Percentiles rank a stretch among this genome's conserved stretches.
Conservation (phyloP, 2,888 invertebrate species). For the Heliconius ethilla region DNA sequence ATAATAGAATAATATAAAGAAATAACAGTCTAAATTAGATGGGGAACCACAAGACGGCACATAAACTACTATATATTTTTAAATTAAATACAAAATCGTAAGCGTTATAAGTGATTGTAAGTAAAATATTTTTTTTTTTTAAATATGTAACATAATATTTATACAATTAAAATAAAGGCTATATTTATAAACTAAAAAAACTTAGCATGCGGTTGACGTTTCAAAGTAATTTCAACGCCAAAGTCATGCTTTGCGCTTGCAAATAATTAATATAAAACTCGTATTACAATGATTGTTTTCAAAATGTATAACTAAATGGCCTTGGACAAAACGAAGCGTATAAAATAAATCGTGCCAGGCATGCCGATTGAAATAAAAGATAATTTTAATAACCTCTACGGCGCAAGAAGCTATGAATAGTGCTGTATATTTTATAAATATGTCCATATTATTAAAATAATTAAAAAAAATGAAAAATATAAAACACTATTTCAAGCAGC, state of each 20-base stretch:
- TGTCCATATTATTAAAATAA: too few species aligned
- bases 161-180: not conserved
- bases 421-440: conserved; percentile 22
- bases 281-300: not conserved
- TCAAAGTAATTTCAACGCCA: conserved; percentile 23
- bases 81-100: conserved; percentile 26
- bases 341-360: conserved; percentile 33
- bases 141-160: not conserved
- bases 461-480: conserved; percentile 1
- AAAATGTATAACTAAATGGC: conserved; percentile 1
- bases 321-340: conserved; percentile 28
- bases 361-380: conserved; percentile 31
- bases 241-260: conserved; percentile 39
- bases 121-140: not conserved
- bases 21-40: conserved; percentile 39
- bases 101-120: conserved; percentile 20
- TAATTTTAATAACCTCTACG: conserved; percentile 18
- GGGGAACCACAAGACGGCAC: conserved; percentile 40
- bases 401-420: conserved; percentile 34
- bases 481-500: conserved; percentile 37
- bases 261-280: conserved; percentile 13
- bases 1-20: conserved; percentile 14
- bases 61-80: conserved; percentile 34
- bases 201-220: conserved; percentile 30
- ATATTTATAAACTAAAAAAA: conserved; percentile 20